phyloP scores from a whole-genome alignment of 2,888 invertebrate species.

The Macrophya annulata region DNA sequence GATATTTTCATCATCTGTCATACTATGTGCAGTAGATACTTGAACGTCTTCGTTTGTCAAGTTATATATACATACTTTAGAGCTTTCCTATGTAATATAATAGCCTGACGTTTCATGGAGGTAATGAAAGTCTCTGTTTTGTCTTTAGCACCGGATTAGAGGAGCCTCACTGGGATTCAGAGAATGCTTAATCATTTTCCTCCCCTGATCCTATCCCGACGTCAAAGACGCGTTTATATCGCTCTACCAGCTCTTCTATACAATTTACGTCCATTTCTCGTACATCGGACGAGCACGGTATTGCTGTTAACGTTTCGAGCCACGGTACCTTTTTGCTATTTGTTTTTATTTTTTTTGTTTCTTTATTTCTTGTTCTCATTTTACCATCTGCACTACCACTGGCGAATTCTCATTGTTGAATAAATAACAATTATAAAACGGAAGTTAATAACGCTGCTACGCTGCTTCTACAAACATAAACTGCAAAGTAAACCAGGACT shows the following conservation, averaged over 20 bases:
- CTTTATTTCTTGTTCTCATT: not conserved
- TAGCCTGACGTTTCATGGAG: constrained; percentile 60
- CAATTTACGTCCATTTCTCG: not conserved
- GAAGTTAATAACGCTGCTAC: constrained; percentile 40
- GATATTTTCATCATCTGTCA: not conserved
- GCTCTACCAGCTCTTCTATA: constrained; percentile 31
- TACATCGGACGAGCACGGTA: not conserved
- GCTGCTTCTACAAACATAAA: constrained; percentile 16
- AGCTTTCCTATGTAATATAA: constrained; percentile 2
- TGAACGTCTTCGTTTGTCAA: not conserved
- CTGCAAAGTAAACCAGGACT: constrained; percentile 29
- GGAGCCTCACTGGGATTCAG: constrained; percentile 74
- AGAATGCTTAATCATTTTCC: constrained; percentile 77
- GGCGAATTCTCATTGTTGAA: constrained; percentile 35
- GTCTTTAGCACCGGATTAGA: constrained; percentile 76
- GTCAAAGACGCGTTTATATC: constrained; percentile 57
- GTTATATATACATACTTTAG: not conserved
- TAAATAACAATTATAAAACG: constrained; percentile 46
- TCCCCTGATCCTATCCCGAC: constrained; percentile 50
- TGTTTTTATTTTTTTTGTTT: not conserved
- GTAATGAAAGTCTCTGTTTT: constrained; percentile 73
- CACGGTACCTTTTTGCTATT: not conserved
- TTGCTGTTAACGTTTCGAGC: not conserved
- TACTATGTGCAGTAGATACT: not conserved
- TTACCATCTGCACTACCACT: not conserved